phyloP scores from a whole-genome alignment of 2,797 vertebrate genomes.

The Salmo trutta region DNA sequence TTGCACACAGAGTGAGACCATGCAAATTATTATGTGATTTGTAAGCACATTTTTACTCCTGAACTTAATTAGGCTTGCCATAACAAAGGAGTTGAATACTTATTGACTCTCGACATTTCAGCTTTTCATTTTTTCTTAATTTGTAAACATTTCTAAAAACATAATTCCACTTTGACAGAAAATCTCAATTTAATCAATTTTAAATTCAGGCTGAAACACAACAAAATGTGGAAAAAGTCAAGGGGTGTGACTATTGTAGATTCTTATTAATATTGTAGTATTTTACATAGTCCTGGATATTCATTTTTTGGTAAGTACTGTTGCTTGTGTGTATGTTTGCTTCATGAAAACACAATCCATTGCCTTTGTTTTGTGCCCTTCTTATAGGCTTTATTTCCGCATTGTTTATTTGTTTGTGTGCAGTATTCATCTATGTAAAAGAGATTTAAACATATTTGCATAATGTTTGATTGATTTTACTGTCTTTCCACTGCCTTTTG shows the following conservation, averaged over 20 bases:
- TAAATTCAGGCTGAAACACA: no score
- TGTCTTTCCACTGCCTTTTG: neutral
- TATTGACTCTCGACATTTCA: no score
- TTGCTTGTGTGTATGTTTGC: slow-evolving; percentile 31
- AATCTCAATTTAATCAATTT: no score
- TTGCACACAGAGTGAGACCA: no score
- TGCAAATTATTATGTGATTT: no score
- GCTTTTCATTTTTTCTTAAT: no score
- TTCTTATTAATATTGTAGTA: slow-evolving; percentile 14
- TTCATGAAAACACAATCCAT: slow-evolving; percentile 27
- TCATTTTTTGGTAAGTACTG: slow-evolving; percentile 48
- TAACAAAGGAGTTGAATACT: no score
- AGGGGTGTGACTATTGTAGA: neutral
- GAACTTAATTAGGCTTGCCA: no score
- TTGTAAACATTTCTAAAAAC: no score
- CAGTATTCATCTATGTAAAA: slow-evolving; percentile 34
- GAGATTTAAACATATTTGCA: slow-evolving; percentile 25
- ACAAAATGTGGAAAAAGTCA: no score
- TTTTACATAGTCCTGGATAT: slow-evolving; percentile 31
- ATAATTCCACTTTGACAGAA: no score
- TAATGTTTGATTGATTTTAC: neutral
- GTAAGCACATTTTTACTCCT: no score
- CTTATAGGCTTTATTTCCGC: slow-evolving; percentile 2
- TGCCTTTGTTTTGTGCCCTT: neutral
- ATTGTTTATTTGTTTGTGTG: slow-evolving; percentile 13